Evolutionary conservation across 2,888 invertebrate genomes (phyloP).

Genomic region (Aphrophora alni): DNA sequence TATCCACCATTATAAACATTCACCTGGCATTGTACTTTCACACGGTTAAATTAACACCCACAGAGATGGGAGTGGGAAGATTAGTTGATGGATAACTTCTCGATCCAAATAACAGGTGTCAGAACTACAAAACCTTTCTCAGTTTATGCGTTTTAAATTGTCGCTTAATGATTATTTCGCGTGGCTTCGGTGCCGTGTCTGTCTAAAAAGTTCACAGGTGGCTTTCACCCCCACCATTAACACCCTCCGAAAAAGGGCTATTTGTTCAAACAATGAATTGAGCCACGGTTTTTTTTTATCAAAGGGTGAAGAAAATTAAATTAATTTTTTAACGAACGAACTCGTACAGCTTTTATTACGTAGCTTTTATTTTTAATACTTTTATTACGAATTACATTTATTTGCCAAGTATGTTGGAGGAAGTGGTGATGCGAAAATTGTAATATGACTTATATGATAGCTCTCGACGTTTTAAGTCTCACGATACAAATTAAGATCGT

Average conservation of each 20-base stretch:
- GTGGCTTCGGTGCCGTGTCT: neutral
- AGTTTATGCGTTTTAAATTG: constrained; percentile 2
- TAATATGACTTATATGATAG: no score
- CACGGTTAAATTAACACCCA: neutral
- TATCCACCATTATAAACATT: neutral
- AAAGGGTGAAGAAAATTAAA: no score
- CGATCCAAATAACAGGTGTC: constrained; percentile 9
- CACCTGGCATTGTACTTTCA: neutral
- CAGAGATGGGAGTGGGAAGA: neutral
- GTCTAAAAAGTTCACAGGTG: neutral
- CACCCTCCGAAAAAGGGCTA: neutral
- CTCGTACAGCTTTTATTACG: no score
- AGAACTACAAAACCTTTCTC: neutral
- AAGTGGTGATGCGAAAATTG: no score
- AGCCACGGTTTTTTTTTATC: no score
- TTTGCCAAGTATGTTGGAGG: no score
- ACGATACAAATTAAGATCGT: no score
- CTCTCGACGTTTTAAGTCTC: no score
- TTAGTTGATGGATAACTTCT: neutral
- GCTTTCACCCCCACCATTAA: neutral
- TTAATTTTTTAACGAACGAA: no score
- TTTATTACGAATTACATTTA: no score
- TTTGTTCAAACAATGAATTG: neutral
- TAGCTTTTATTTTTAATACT: no score
- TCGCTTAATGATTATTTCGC: constrained; percentile 5